Evolutionary conservation across 2,888 invertebrate genomes (phyloP).

Genomic region (Trissonchulus latispiculum): DNA sequence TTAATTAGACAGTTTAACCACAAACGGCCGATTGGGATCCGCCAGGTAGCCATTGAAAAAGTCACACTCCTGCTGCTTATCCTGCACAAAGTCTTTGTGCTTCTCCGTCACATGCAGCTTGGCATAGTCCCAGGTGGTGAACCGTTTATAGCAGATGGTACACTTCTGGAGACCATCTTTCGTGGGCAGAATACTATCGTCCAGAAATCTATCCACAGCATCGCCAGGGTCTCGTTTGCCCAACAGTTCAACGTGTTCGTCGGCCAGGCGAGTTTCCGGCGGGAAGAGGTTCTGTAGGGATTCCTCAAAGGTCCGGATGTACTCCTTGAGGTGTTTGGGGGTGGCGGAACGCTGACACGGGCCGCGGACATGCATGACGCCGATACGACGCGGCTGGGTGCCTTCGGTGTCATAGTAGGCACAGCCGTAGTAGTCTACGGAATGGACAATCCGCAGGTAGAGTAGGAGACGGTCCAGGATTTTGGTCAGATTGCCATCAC

Average conservation of each 20-base stretch:
- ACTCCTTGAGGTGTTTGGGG: slow-evolving; percentile 23
- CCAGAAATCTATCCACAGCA: slow-evolving; percentile 16
- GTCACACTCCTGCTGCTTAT: slow-evolving; percentile 9
- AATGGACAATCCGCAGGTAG: slow-evolving; percentile 86
- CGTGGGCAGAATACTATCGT: slow-evolving; percentile 11
- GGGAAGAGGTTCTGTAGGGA: slow-evolving; percentile 22
- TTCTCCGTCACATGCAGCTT: slow-evolving; percentile 22
- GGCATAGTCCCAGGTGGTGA: slow-evolving; percentile 23
- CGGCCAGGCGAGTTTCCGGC: slow-evolving; percentile 22
- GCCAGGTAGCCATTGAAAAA: slow-evolving; percentile 23
- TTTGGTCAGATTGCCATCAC: slow-evolving; percentile 23
- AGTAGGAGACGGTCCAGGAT: slow-evolving; percentile 66
- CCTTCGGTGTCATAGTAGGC: slow-evolving; percentile 13
- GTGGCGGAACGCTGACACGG: slow-evolving; percentile 16
- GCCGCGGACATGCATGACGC: slow-evolving; percentile 23
- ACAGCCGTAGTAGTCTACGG: slow-evolving; percentile 85
- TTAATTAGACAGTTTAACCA: no score
- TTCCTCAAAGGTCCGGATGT: slow-evolving; percentile 24
- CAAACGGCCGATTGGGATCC: slow-evolving; percentile 22
- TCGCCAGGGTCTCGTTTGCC: slow-evolving; percentile 19
- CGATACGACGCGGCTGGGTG: slow-evolving; percentile 23
- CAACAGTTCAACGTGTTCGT: slow-evolving; percentile 25
- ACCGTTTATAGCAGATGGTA: slow-evolving; percentile 25
- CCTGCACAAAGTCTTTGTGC: slow-evolving; percentile 22
- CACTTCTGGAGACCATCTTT: slow-evolving; percentile 24